Conservation (phyloP, 2,797 vertebrate genomes). For the Fistularia tabacaria region DNA sequence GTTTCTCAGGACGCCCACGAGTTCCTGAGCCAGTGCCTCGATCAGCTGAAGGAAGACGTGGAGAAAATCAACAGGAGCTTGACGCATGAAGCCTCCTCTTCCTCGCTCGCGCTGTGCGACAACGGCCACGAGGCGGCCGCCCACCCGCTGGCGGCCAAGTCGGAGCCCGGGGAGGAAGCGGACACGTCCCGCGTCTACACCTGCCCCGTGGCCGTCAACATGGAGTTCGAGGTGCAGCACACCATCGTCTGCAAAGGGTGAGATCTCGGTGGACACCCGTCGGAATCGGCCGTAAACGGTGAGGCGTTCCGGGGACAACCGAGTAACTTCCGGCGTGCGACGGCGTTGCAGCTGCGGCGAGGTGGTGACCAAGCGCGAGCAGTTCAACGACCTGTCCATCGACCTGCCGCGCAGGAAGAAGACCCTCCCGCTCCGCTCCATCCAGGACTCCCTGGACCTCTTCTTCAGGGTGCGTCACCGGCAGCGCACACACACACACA, state of each 20-base stretch:
- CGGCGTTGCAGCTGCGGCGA: constrained; percentile 88
- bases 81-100: constrained; percentile 74
- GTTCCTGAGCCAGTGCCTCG: constrained; percentile 97
- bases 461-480: constrained; percentile 85
- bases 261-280: constrained; percentile 46
- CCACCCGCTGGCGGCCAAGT: constrained; percentile 18
- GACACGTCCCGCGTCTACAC: constrained; percentile 88
- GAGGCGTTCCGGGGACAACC: too few species aligned
- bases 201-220: constrained; percentile 91
- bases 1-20: constrained; percentile 91
- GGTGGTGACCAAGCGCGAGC: constrained; percentile 90
- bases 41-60: constrained; percentile 98
- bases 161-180: constrained; percentile 76
- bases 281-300: too few species aligned
- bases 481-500: background rate
- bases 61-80: constrained; percentile 95
- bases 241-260: constrained; percentile 96
- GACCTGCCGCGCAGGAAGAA: constrained; percentile 94
- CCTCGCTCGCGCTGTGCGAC: constrained; percentile 60
- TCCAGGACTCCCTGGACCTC: constrained; percentile 97
- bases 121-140: constrained; percentile 58
- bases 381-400: constrained; percentile 97
- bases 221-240: constrained; percentile 98
- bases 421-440: constrained; percentile 85
- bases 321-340: background rate